These are phyloP conservation scores for Heterochromis multidens DNA, from an alignment of 2,113 vertebrate species.

Conservation along the genomic window DNA sequence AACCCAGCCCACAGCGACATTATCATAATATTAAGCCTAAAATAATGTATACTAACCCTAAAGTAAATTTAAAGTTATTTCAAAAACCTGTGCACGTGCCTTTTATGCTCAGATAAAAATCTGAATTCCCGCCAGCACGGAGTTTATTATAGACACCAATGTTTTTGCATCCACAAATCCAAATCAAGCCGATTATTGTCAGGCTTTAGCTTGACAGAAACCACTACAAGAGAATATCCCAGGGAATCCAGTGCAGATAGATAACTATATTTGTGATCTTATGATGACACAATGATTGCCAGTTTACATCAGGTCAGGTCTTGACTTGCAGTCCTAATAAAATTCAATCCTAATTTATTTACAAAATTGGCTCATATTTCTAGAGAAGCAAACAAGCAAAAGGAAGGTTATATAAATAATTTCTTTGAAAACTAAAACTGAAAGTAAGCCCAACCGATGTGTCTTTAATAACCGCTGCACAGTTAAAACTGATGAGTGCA, in stretches of 20 bases:
- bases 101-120: neutral
- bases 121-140: rapidly evolving
- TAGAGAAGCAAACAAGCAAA: neutral
- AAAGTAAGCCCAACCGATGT: neutral
- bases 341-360: neutral
- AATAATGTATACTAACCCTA: neutral
- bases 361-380: neutral
- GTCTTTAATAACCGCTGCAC: neutral
- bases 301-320: neutral
- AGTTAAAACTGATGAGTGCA: rapidly evolving
- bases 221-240: neutral
- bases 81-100: neutral
- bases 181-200: neutral
- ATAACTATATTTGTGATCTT: neutral
- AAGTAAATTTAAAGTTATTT: neutral
- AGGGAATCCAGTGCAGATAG: neutral
- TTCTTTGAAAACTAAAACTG: neutral
- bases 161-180: neutral
- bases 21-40: neutral
- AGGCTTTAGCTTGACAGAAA: neutral
- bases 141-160: neutral
- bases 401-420: neutral
- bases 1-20: neutral
- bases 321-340: neutral
- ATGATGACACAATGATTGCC: neutral